phyloP scores from a whole-genome alignment of 2,888 invertebrate species.

The Drosophila flavopinicola region DNA sequence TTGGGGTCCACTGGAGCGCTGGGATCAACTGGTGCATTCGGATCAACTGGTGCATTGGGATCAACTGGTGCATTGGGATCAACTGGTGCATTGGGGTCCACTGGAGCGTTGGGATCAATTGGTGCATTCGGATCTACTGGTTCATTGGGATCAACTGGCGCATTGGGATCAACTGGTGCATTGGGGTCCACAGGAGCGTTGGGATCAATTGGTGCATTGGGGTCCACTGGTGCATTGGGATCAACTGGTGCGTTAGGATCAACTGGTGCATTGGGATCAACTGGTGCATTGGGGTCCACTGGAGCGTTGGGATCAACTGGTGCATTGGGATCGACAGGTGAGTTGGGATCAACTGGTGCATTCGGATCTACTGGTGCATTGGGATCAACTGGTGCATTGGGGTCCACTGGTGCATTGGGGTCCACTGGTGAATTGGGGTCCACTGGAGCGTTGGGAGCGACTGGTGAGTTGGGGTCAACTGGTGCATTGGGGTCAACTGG shows the following conservation, averaged over 20 bases:
- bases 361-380: background rate
- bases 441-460: background rate
- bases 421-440: constrained; percentile 3
- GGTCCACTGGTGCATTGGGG: constrained; percentile 1
- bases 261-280: background rate
- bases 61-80: background rate
- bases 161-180: constrained; percentile 4
- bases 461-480: constrained; percentile 4
- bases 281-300: too few relatives aligned
- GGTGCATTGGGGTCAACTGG: constrained; percentile 30
- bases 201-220: background rate
- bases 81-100: constrained; percentile 7
- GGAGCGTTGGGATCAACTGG: constrained; percentile 17
- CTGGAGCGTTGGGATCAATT: too few relatives aligned
- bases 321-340: constrained; percentile 4
- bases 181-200: background rate
- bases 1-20: constrained; percentile 13
- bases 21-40: constrained; percentile 16
- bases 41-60: constrained; percentile 2
- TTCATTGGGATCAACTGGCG: constrained; percentile 11
- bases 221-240: constrained; percentile 1
- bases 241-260: constrained; percentile 4
- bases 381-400: background rate
- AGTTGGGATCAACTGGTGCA: background rate
- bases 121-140: constrained; percentile 17